Evolutionary conservation across 2,888 invertebrate species (phyloP).

Genomic region (Brenthis hecate): DNA sequence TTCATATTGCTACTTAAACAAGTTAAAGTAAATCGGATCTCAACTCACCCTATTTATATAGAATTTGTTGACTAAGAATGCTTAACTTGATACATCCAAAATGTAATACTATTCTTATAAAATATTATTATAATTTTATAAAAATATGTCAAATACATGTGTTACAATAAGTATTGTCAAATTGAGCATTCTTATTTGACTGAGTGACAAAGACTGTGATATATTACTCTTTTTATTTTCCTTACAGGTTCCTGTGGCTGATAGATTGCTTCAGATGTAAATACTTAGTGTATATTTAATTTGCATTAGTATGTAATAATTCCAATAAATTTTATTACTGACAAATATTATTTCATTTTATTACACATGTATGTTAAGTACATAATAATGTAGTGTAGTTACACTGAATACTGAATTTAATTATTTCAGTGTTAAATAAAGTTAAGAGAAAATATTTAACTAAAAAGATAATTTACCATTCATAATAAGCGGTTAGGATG

Average conservation of each 20-base stretch:
- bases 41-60: conserved; percentile 3
- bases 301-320: conserved; percentile 62
- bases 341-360: conserved; percentile 36
- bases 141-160: background rate
- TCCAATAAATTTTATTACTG: conserved; percentile 62
- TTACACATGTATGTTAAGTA: background rate
- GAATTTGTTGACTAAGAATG: conserved; percentile 12
- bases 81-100: conserved; percentile 5
- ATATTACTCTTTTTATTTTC: conserved; percentile 62
- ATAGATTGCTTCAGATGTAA: conserved; percentile 65
- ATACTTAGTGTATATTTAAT: conserved; percentile 68
- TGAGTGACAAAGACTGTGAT: conserved; percentile 55
- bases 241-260: conserved; percentile 62
- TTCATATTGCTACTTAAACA: background rate
- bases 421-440: background rate
- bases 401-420: background rate
- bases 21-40: background rate
- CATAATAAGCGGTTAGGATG: background rate
- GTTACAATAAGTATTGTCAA: background rate
- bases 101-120: background rate
- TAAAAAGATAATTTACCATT: background rate
- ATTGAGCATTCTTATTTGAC: conserved; percentile 20
- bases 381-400: background rate
- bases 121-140: background rate
- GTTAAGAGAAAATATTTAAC: background rate